phyloP scores from a whole-genome alignment of 1,140 invertebrate genomes.

The Heliconius hewitsoni region DNA sequence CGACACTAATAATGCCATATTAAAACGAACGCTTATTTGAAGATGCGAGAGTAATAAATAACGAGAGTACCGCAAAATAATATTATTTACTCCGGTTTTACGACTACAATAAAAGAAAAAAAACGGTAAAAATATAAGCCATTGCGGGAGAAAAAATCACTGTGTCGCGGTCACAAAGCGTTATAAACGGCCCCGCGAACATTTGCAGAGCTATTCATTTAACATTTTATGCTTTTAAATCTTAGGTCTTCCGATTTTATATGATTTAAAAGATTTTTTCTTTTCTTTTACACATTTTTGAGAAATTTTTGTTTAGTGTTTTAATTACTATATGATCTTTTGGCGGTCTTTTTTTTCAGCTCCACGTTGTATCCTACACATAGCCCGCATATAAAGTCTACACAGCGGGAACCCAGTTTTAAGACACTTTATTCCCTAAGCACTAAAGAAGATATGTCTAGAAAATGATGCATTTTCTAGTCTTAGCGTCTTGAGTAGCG shows the following conservation, averaged over 20 bases:
- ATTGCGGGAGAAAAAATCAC: conserved; percentile 25
- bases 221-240: conserved; percentile 21
- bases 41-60: conserved; percentile 11
- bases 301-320: neutral
- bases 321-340: too few species aligned
- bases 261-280: neutral
- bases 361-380: too few species aligned
- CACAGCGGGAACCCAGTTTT: too few species aligned
- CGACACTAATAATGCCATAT: neutral
- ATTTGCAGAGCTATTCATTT: conserved; percentile 21
- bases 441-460: too few species aligned
- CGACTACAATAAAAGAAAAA: conserved; percentile 13
- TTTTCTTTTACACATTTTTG: neutral
- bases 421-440: too few species aligned
- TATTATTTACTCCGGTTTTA: conserved; percentile 14
- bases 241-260: conserved; percentile 8
- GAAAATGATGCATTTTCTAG: too few species aligned
- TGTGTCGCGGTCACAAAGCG: conserved; percentile 26
- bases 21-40: neutral
- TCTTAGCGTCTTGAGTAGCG: too few species aligned
- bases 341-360: too few species aligned
- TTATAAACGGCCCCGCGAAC: conserved; percentile 24
- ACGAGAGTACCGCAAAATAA: neutral
- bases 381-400: too few species aligned
- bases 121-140: conserved; percentile 16